Evolutionary conservation across 2,113 vertebrate genomes (phyloP).

Genomic region (Xyrauchen texanus): DNA sequence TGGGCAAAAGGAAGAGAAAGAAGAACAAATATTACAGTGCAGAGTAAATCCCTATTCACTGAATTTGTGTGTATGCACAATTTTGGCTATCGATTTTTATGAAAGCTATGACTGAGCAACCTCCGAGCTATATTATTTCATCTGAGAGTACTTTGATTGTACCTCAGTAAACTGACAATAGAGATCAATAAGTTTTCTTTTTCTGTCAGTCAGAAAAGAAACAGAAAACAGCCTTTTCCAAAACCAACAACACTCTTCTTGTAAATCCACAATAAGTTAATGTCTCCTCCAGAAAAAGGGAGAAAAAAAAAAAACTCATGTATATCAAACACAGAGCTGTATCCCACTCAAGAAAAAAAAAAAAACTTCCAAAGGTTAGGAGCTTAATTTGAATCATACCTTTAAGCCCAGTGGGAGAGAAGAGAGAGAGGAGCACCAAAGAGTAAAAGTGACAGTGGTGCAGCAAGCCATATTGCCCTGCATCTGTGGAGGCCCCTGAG

Average conservation of each 20-base stretch:
- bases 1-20: no score
- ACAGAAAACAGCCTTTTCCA: not conserved
- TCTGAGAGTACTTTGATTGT: no score
- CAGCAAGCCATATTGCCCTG: conserved; percentile 40
- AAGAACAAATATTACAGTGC: no score
- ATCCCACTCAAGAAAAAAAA: not conserved
- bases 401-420: conserved; percentile 35
- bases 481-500: conserved; percentile 35
- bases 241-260: not conserved
- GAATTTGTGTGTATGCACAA: no score
- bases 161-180: not conserved
- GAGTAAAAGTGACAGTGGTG: conserved; percentile 35
- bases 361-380: conserved; percentile 28
- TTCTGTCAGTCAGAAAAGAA: no score
- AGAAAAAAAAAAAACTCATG: not conserved
- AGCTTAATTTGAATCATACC: conserved; percentile 40
- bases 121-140: no score
- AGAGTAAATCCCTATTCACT: no score
- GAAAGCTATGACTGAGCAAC: no score
- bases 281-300: not conserved
- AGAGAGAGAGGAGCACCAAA: conserved; percentile 31
- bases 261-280: not conserved
- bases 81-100: no score
- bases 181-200: no score
- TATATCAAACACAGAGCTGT: not conserved